Evolutionary conservation across 2,113 vertebrate genomes (phyloP), one percentile per base, ranked within the genome.

Genomic region (Trogon melanurus): DNA sequence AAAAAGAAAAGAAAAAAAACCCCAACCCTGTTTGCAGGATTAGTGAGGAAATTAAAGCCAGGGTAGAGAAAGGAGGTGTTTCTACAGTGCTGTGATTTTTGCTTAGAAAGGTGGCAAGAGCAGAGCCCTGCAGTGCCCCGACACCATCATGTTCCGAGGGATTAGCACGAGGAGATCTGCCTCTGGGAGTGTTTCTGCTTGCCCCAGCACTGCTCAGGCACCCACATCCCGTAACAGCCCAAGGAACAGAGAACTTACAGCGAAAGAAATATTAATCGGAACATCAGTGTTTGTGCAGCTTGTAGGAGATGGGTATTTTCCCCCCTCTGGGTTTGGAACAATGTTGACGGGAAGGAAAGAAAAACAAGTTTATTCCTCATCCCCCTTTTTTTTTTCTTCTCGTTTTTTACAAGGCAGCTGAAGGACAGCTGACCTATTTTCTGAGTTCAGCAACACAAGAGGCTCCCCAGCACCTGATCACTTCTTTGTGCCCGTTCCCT

Each of bases 401-500:
- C 47, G 22, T 32, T 13, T 66, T 76, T 62, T 27, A 21, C n/a
- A 73, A 85, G 83, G 79, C 71, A 67, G 75, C 54, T 93, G 75
- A 86, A 89, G 80, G 80, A 80, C 73, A 80, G 83, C 61, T 95
- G 96, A 95, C 94, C 96, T 92, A 87, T 93, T 95, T 96, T 95
- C 76, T 27, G 57, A 74, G 76, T 67, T 86, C 83, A 45, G 44
- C 38, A 60, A 56, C 8, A 60, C 38, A 74, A 73, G 69, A 87
- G 65, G 26, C 65, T 95, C 48, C 50, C 50, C 57, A 92, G 83
- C 94, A 93, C 86, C 91, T 92, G 96, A 96, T 38, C 11, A 11
- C 45, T 74, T 86, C 89, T 95, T 95, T 96, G 94, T 96, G 91
- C 61, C 53, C 89, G 85, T 75, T 60, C 73, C 73, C 65, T 79